Evolutionary conservation across 2,797 vertebrate species (phyloP).

Genomic region (Neostethus bicornis): DNA sequence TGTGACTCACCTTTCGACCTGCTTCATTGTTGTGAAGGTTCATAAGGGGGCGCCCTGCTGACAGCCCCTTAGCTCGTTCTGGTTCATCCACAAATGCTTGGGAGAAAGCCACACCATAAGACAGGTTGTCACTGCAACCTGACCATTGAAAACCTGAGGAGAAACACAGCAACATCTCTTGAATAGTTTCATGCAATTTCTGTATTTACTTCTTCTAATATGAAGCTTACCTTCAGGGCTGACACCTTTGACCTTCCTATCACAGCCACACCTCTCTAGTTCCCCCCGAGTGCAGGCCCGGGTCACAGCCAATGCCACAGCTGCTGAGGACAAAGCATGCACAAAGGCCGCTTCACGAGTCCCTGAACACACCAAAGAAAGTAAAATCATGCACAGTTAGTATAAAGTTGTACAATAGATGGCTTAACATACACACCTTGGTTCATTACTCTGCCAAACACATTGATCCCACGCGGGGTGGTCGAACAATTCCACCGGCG

Average conservation of each 20-base stretch:
- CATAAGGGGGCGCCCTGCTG: slow-evolving; percentile 77
- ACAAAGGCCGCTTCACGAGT: slow-evolving; percentile 81
- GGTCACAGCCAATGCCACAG: slow-evolving; percentile 82
- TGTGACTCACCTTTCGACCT: slow-evolving; percentile 75
- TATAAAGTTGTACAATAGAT: background rate
- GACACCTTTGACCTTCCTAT: slow-evolving; percentile 80
- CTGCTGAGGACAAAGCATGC: slow-evolving; percentile 75
- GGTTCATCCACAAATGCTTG: slow-evolving; percentile 84
- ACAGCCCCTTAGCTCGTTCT: slow-evolving; percentile 76
- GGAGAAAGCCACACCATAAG: slow-evolving; percentile 82
- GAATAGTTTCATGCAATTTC: no score
- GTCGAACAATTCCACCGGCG: slow-evolving; percentile 84
- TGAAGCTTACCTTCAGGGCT: slow-evolving; percentile 82
- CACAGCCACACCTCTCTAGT: slow-evolving; percentile 84
- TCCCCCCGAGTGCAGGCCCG: slow-evolving; percentile 81
- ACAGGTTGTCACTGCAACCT: slow-evolving; percentile 85
- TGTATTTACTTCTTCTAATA: slow-evolving; percentile 5
- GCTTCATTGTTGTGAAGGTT: slow-evolving; percentile 84
- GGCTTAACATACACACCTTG: slow-evolving; percentile 70
- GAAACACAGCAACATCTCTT: slow-evolving; percentile 9
- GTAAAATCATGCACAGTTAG: background rate
- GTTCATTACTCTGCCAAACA: slow-evolving; percentile 80
- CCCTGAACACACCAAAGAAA: slow-evolving; percentile 51
- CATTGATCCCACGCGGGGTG: slow-evolving; percentile 81
- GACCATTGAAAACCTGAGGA: slow-evolving; percentile 84